A percentile compares a stretch with the other conserved stretches of the same genome.
Conservation (phyloP, 2,888 invertebrate genomes). For the Diaphora mendica region DNA sequence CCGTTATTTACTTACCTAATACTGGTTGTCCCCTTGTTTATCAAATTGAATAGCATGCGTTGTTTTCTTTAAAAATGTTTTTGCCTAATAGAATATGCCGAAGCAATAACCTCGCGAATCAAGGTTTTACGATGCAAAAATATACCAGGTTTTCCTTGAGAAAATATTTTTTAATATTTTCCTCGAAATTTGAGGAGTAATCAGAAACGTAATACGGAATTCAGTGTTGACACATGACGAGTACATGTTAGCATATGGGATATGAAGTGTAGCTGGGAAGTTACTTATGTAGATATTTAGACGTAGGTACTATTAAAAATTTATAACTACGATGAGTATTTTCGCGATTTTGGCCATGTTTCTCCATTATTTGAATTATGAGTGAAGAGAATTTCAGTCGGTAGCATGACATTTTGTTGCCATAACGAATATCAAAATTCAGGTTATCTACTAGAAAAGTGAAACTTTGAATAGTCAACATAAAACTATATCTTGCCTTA, state of each 20-base stretch:
- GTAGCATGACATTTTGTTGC: too few species aligned
- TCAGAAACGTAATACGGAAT: slow-evolving; percentile 31
- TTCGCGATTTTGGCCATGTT: not conserved
- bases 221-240: slow-evolving; percentile 47
- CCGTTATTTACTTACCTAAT: not conserved
- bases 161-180: slow-evolving; percentile 50
- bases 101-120: slow-evolving; percentile 40
- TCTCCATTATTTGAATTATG: too few species aligned
- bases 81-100: slow-evolving; percentile 21
- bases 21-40: not conserved
- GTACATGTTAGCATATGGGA: slow-evolving; percentile 38
- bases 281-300: slow-evolving; percentile 32
- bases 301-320: slow-evolving; percentile 32
- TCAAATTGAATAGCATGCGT: slow-evolving; percentile 9
- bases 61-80: slow-evolving; percentile 22
- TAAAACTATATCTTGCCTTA: too few species aligned
- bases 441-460: too few species aligned
- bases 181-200: slow-evolving; percentile 28
- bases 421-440: too few species aligned
- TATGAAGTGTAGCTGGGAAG: slow-evolving; percentile 37
- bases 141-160: slow-evolving; percentile 40
- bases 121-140: slow-evolving; percentile 44
- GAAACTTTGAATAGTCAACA: too few species aligned
- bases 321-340: not conserved
- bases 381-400: too few species aligned